These are phyloP conservation scores for Microcebus jonahi DNA, from an alignment of 2,113 vertebrate genomes.

Conservation along the genomic window DNA sequence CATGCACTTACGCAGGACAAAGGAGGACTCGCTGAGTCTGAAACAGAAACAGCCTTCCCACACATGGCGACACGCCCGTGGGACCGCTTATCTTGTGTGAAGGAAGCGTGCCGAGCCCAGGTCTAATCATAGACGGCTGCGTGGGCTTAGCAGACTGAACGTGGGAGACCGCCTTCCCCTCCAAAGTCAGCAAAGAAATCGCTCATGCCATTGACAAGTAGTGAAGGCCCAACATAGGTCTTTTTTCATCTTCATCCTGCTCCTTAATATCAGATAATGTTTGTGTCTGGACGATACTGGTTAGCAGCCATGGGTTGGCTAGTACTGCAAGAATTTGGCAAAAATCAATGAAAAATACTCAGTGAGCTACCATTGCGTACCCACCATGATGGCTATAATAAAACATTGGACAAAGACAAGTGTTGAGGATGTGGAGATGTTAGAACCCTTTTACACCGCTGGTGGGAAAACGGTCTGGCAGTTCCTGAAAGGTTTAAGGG, in stretches of 20 bases:
- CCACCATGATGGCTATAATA: not conserved
- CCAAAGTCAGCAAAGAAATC: no score
- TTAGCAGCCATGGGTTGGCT: not conserved
- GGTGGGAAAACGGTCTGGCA: not conserved
- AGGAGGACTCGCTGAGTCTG: not conserved
- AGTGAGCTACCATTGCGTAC: not conserved
- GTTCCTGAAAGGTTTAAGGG: no score
- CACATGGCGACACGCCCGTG: no score
- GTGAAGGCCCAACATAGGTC: not conserved
- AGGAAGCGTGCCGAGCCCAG: not conserved
- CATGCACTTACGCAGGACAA: not conserved
- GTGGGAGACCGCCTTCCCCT: not conserved
- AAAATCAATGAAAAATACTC: not conserved
- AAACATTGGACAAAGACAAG: not conserved
- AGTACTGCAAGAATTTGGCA: not conserved
- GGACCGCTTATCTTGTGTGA: no score
- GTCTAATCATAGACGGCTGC: not conserved
- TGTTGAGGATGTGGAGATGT: not conserved
- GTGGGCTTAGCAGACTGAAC: rapidly evolving
- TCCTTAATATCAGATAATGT: not conserved
- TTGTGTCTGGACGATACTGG: not conserved
- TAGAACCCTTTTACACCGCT: no score
- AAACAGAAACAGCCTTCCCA: not conserved
- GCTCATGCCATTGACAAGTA: not conserved
- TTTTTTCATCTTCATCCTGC: not conserved